Conservation (phyloP, 2,797 vertebrate species). For the Pangasius djambal region DNA sequence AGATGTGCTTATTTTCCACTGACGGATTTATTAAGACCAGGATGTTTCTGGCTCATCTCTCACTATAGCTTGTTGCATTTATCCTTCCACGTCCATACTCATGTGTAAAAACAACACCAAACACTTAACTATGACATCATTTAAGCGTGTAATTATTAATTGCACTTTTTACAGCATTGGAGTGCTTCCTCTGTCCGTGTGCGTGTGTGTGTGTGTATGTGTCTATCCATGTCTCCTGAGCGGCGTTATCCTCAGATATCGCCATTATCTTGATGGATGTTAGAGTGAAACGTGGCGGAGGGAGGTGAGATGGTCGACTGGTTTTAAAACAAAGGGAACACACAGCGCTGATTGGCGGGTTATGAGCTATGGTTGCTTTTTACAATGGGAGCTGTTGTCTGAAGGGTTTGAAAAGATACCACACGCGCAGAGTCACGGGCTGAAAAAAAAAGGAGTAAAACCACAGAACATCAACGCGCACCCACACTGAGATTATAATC, state of each 20-base stretch:
- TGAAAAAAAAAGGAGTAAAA: slow-evolving; percentile 32
- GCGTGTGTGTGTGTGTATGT: slow-evolving; percentile 8
- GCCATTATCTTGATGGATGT: slow-evolving; percentile 76
- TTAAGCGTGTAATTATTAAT: slow-evolving; percentile 75
- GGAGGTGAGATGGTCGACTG: slow-evolving; percentile 63
- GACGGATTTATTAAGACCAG: slow-evolving; percentile 74
- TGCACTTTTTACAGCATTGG: slow-evolving; percentile 74
- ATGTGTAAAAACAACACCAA: slow-evolving; percentile 81
- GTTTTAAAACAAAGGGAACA: slow-evolving; percentile 72
- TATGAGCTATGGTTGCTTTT: slow-evolving; percentile 69
- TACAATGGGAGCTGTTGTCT: slow-evolving; percentile 70
- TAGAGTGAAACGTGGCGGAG: slow-evolving; percentile 42
- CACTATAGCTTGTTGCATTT: slow-evolving; percentile 46
- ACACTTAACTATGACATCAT: slow-evolving; percentile 86
- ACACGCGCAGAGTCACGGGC: slow-evolving; percentile 43
- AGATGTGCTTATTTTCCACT: slow-evolving; percentile 65
- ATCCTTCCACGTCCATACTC: slow-evolving; percentile 59
- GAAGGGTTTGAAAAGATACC: slow-evolving; percentile 58
- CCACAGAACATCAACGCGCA: slow-evolving; percentile 53
- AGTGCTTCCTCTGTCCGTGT: slow-evolving; percentile 62
- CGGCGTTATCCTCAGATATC: slow-evolving; percentile 64
- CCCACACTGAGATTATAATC: slow-evolving; percentile 21
- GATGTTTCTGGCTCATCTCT: slow-evolving; percentile 72
- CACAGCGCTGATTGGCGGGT: slow-evolving; percentile 68
- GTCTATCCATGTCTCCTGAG: slow-evolving; percentile 59